These are phyloP conservation scores for Bombylius major DNA, from an alignment of 2,888 invertebrate species.

Conservation along the genomic window DNA sequence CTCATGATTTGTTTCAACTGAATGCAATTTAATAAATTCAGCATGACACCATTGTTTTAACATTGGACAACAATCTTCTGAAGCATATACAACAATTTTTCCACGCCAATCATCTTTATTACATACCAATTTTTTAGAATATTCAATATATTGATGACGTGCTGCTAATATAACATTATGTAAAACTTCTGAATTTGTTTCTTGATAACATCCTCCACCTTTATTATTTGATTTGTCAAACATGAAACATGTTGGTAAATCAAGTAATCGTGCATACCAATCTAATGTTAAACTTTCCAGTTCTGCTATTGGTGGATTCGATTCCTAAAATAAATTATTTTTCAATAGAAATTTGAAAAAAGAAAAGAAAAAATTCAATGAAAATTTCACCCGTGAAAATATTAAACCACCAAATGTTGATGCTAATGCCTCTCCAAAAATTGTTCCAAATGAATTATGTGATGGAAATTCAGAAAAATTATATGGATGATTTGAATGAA, in stretches of 20 bases:
- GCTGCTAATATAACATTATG: conserved; percentile 58
- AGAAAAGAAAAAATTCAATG: background rate
- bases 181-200: conserved; percentile 64
- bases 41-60: conserved; percentile 60
- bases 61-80: conserved; percentile 52
- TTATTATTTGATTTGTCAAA: conserved; percentile 21
- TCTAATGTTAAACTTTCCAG: conserved; percentile 62
- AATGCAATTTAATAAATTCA: conserved; percentile 47
- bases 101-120: background rate
- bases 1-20: conserved; percentile 52
- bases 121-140: background rate
- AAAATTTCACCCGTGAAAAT: background rate
- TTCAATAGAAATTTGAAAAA: background rate
- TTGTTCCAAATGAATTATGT: background rate
- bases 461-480: background rate
- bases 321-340: conserved; percentile 41
- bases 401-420: background rate
- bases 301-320: conserved; percentile 66
- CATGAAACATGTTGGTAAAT: conserved; percentile 50
- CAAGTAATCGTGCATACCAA: conserved; percentile 58
- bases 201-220: conserved; percentile 64
- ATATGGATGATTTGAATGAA: conserved; percentile 1
- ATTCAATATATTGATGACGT: conserved; percentile 36
- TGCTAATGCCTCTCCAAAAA: background rate
- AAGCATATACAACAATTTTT: conserved; percentile 47